phyloP scores from a whole-genome alignment of 2,797 vertebrate species.

The Miichthys miiuy region DNA sequence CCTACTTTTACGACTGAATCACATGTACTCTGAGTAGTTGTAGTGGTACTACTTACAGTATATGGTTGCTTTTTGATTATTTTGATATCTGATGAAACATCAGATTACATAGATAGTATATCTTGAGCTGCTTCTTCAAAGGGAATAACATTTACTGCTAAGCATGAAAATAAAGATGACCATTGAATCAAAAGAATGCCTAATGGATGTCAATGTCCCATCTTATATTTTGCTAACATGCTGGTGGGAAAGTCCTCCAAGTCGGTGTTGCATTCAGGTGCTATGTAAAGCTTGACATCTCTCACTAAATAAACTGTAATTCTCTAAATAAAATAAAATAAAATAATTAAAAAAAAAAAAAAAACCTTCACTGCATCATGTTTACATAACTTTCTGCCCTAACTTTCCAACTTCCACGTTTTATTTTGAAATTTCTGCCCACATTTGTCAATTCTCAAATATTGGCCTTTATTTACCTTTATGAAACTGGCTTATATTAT shows the following conservation, averaged over 20 bases:
- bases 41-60: neutral
- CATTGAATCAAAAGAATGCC: slow-evolving; percentile 6
- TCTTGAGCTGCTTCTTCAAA: slow-evolving; percentile 3
- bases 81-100: slow-evolving; percentile 33
- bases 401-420: neutral
- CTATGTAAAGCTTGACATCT: neutral
- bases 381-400: neutral
- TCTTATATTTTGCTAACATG: slow-evolving; percentile 1
- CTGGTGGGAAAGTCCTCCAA: neutral
- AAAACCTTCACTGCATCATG: neutral
- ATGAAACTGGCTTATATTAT: too few relatives aligned
- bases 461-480: neutral
- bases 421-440: neutral
- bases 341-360: too few relatives aligned
- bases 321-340: neutral
- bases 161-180: slow-evolving; percentile 14
- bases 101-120: slow-evolving; percentile 1
- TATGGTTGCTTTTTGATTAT: slow-evolving; percentile 31
- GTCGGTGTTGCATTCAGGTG: slow-evolving; percentile 32
- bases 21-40: slow-evolving; percentile 33
- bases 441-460: slow-evolving; percentile 47
- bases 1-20: neutral
- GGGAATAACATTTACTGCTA: slow-evolving; percentile 1
- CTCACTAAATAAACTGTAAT: neutral
- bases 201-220: neutral